These are phyloP conservation scores for Paramormyrops hopkinsi DNA, from an alignment of 2,797 vertebrate genomes.

Conservation along the genomic window DNA sequence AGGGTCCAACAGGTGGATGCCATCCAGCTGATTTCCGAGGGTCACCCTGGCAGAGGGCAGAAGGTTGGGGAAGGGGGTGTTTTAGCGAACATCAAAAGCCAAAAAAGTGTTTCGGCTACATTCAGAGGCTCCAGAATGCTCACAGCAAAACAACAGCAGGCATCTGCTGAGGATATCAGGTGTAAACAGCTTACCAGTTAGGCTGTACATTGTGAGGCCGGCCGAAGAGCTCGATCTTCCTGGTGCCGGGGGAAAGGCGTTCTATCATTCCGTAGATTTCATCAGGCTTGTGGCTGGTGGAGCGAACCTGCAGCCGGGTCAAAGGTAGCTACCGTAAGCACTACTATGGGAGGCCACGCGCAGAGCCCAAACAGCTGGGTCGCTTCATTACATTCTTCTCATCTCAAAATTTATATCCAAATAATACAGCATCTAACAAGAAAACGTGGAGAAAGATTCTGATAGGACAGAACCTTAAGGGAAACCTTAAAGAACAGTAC, in stretches of 20 bases:
- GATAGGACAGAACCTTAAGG: not conserved
- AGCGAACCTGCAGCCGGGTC: slow-evolving; percentile 68
- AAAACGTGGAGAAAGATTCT: not conserved
- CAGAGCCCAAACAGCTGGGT: not conserved
- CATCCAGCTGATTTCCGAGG: slow-evolving; percentile 85
- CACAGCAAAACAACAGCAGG: not conserved
- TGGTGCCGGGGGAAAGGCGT: slow-evolving; percentile 83
- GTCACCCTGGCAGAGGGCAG: slow-evolving; percentile 65
- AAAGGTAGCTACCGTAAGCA: not conserved
- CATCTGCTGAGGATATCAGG: not conserved
- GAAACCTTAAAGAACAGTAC: not conserved
- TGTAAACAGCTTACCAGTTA: slow-evolving; percentile 70
- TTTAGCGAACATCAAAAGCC: not conserved
- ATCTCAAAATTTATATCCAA: not conserved
- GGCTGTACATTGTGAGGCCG: slow-evolving; percentile 88
- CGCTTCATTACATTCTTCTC: not conserved
- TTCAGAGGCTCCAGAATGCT: not conserved
- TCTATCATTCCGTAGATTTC: slow-evolving; percentile 97
- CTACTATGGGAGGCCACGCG: not conserved
- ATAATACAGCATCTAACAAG: not conserved
- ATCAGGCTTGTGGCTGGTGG: slow-evolving; percentile 90
- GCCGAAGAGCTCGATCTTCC: slow-evolving; percentile 88
- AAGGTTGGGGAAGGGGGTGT: not conserved
- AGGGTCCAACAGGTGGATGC: slow-evolving; percentile 84
- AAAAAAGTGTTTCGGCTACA: not conserved